Conservation (phyloP, 2,888 invertebrate genomes). For the Ecdyonurus torrentis region DNA sequence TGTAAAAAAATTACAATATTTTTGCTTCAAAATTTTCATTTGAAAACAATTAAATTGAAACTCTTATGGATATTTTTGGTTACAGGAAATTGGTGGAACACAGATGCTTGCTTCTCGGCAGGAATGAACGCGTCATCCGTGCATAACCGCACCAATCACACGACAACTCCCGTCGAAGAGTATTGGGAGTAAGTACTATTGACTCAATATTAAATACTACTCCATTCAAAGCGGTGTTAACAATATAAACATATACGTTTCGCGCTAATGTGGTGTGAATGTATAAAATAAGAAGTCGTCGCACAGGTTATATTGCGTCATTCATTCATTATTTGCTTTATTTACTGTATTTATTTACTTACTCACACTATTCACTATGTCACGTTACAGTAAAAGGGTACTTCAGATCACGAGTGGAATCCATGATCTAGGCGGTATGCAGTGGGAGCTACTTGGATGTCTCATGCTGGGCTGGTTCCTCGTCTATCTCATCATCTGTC, state of each 20-base stretch:
- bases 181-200: constrained; percentile 38
- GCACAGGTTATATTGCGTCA: no score
- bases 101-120: constrained; percentile 29
- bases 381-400: constrained; percentile 36
- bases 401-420: constrained; percentile 40
- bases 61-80: constrained; percentile 11
- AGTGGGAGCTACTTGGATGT: constrained; percentile 49
- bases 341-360: no score
- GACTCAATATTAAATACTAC: no score
- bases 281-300: no score
- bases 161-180: constrained; percentile 36
- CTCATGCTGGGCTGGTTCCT: constrained; percentile 47
- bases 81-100: constrained; percentile 48
- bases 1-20: no score
- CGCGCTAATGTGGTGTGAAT: no score
- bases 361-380: no score
- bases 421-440: constrained; percentile 42
- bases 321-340: no score
- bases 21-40: background rate
- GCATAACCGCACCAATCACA: constrained; percentile 15
- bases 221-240: no score
- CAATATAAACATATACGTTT: no score
- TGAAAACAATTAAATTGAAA: background rate
- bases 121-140: constrained; percentile 14
- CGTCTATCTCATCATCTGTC: constrained; percentile 52